Base-by-base conservation (phyloP, 2,888 invertebrate species). In the Macaria liturata region DNA sequence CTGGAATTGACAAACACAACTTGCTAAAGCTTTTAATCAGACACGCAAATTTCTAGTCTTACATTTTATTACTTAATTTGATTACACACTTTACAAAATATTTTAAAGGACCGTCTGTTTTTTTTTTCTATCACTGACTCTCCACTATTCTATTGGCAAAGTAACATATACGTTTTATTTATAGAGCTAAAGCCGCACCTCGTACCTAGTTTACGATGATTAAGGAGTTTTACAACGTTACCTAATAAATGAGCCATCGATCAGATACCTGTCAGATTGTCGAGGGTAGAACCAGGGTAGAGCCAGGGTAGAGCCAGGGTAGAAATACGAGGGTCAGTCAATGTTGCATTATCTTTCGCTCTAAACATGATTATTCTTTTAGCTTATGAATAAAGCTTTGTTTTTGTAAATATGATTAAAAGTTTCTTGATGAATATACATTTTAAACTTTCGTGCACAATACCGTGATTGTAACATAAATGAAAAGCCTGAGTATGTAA, bases 161-260 rank as follows among this genome's bases (percentile, higher is more conserved):
- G 37, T 51, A 59, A 48, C 51, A 42, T 40, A 52, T 48, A 4
- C 42, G n/a, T 53, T 49, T 49, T 51, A 52, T 60, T 53, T 60
- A 56, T 60, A 52, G 52, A 52, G 32, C 55, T 54, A 56, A 52
- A 49, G 52, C 59, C 55, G 59, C 59, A 52, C 59, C 55, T 46
- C 20, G 46, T 53, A 54, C 46, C 44, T 34, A 40, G 32, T 54
- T 52, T 55, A 49, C 20, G 52, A 59, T 59, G 59, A 59, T 59
- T 55, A 54, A 55, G 42, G 46, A 59, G 48, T 59, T 52, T 54
- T 45, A 59, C 42, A 46, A 43, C 50, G 32, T 59, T 40, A 49
- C 54, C 47, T 54, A 8, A 45, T 55, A 49, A 52, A 49, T 55
- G 55, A 60, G 49, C 49, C 49, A 60, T 60, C 52, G 34, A 60